Evolutionary conservation across 2,113 vertebrate species (phyloP).

Genomic region (Malurus cyaneus): DNA sequence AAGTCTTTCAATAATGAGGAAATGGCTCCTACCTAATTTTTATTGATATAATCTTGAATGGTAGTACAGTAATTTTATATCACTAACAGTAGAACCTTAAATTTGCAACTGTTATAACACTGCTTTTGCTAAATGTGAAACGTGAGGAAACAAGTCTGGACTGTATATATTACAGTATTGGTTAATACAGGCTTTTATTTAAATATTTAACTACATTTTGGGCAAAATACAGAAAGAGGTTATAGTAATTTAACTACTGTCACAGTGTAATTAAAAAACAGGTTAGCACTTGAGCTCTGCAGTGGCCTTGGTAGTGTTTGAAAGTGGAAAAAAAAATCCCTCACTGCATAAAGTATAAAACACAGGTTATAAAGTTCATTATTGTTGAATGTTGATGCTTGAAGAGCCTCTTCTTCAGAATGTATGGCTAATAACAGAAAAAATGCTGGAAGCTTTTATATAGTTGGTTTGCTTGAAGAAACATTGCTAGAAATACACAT

Average conservation of each 20-base stretch:
- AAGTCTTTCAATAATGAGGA: not conserved
- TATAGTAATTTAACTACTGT: conserved; percentile 22
- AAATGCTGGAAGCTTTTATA: not conserved
- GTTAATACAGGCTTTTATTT: not conserved
- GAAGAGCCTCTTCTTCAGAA: not conserved
- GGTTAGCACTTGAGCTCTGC: not conserved
- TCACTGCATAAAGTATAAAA: not conserved
- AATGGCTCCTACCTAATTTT: not conserved
- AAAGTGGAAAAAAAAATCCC: not conserved
- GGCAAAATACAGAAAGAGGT: not conserved
- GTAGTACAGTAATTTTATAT: not conserved
- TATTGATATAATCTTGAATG: not conserved
- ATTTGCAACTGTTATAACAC: not conserved
- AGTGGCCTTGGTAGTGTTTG: not conserved
- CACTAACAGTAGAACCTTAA: not conserved
- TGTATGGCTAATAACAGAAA: not conserved
- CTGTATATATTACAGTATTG: not conserved
- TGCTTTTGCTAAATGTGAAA: not conserved
- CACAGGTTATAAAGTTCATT: not conserved
- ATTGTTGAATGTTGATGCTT: not conserved
- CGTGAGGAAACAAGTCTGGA: not conserved
- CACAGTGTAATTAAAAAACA: not conserved
- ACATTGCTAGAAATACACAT: not conserved
- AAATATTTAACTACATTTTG: conserved; percentile 1
- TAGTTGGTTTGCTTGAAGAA: not conserved